phyloP scores from a whole-genome alignment of 2,888 invertebrate genomes.

The Conomelus anceps region DNA sequence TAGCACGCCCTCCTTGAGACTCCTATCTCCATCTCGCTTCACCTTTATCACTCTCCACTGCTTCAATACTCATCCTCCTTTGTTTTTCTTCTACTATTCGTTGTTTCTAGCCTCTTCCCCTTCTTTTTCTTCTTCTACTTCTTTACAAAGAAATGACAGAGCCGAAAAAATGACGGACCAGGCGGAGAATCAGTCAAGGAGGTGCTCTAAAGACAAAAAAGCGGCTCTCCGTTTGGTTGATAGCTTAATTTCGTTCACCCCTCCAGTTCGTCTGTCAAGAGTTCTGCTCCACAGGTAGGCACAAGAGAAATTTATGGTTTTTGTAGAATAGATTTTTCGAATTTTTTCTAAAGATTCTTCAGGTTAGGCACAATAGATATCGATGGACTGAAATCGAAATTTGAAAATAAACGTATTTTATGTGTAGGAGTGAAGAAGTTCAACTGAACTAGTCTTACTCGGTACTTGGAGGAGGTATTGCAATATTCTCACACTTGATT shows the following conservation, averaged over 20 bases:
- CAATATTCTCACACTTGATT: too few relatives aligned
- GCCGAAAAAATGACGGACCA: background rate
- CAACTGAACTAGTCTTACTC: too few relatives aligned
- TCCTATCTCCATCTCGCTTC: constrained; percentile 42
- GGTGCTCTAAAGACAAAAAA: background rate
- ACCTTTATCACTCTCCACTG: constrained; percentile 30
- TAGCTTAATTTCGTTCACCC: background rate
- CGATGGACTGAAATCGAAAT: too few relatives aligned
- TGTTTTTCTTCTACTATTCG: background rate
- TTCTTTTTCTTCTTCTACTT: background rate
- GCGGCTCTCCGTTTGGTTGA: background rate
- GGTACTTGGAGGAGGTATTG: too few relatives aligned
- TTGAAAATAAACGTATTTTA: too few relatives aligned
- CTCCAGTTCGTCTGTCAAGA: background rate
- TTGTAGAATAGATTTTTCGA: too few relatives aligned
- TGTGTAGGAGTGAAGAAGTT: too few relatives aligned
- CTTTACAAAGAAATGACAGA: background rate
- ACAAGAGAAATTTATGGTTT: background rate
- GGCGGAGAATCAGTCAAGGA: background rate
- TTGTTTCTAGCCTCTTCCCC: too few relatives aligned
- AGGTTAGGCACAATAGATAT: too few relatives aligned
- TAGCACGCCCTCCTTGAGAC: constrained; percentile 40
- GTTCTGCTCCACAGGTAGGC: background rate
- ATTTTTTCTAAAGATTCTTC: too few relatives aligned
- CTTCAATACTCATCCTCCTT: background rate